These are phyloP conservation scores for Synergus japonicus DNA, from an alignment of 2,888 invertebrate genomes.

Conservation along the genomic window DNA sequence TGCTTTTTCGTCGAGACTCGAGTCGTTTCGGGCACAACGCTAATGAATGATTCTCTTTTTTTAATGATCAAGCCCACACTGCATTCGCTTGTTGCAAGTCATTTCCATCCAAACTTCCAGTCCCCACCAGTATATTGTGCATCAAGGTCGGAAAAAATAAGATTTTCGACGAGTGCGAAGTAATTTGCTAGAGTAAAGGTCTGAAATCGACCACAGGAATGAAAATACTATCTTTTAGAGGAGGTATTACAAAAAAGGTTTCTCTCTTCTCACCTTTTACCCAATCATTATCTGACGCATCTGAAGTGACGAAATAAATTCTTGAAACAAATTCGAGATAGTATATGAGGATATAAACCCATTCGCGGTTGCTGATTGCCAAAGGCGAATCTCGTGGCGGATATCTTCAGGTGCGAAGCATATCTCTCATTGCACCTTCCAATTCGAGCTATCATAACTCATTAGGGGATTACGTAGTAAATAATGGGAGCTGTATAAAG, in stretches of 20 bases:
- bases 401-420: constrained; percentile 18
- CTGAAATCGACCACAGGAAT: too few relatives aligned
- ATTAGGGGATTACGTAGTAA: constrained; percentile 52
- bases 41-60: constrained; percentile 2
- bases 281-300: not conserved
- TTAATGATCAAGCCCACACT: not conserved
- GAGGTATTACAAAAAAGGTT: not conserved
- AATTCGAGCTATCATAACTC: constrained; percentile 57
- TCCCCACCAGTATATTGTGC: too few relatives aligned
- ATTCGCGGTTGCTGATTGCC: not conserved
- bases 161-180: too few relatives aligned
- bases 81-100: not conserved
- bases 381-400: not conserved
- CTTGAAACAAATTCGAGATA: not conserved
- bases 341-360: not conserved
- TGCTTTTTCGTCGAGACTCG: not conserved
- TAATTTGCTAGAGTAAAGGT: too few relatives aligned
- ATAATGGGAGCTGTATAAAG: constrained; percentile 47
- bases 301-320: not conserved
- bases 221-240: too few relatives aligned
- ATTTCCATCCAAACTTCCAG: not conserved
- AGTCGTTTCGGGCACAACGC: not conserved
- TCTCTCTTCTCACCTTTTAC: not conserved
- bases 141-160: too few relatives aligned
- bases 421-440: constrained; percentile 52